Evolutionary conservation across 2,113 vertebrate genomes (phyloP), one percentile per base, ranked within the genome.

Genomic region (Salvelinus sp.): DNA sequence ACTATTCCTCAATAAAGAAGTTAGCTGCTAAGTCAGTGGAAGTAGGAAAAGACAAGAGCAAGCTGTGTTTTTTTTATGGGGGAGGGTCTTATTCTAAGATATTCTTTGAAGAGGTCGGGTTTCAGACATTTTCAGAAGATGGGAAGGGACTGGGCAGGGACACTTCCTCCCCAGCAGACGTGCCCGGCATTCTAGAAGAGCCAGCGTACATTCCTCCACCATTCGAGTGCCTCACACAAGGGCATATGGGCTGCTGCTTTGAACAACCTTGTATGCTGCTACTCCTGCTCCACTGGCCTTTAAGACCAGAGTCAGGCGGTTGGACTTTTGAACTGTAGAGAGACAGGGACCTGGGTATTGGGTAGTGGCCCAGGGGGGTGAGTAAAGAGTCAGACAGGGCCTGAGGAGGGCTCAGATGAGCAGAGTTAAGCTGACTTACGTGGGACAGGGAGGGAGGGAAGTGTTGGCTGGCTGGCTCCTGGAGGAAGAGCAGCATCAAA

Each of bases 171-270:
- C 69, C 67, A 72, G 79, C 73, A 84, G 80, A 90, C 85, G 54
- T 92, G 89, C 87, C 80, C 83, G 79, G 89, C 90, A 93, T 92
- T 91, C 87, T 90, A 44, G 70, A 86, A 73, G 81, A 91, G 88
- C 88, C 81, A 79, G 87, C 80, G 84, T 86, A 88, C 89, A 93
- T 93, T 92, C 88, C 82, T 76, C 66, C 4, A 10, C n/a, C 7
- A 3, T 22, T 9, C 3, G 16, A 3, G 65, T 14, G 65, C 10
- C 23, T 4, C 10, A 74, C 10, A 75, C 75, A 80, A 84, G 79
- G 75, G 64, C 78, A 77, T 80, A 69, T 58, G 70, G 12, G 18
- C 72, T 57, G 62, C 66, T 60, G 77, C 38, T 54, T 18, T 4
- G 3, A 54, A 18, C 50, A 0, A 18, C 50, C 50, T 54, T 54